Base-by-base conservation (phyloP, 2,797 vertebrate species). In the Sebastes cheni region DNA sequence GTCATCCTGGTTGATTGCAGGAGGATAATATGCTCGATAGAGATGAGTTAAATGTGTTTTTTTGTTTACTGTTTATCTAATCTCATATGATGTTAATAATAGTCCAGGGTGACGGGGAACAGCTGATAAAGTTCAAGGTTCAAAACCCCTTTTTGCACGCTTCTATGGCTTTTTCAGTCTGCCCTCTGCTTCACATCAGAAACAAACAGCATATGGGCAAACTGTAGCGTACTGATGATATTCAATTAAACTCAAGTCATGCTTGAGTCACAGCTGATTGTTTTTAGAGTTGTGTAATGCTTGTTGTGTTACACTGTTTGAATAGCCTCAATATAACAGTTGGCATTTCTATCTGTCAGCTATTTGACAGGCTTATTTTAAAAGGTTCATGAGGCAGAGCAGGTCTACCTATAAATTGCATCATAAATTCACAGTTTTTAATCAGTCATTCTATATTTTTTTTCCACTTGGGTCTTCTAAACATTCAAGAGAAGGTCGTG, bases 171-270 rank as follows among this genome's bases (percentile, higher is more conserved):
- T 83, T 81, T 82, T 36, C 46, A 50, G 29, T 74, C 20, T 18
- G 6, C 72, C 70, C 60, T 67, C 46, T 66, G 60, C 56, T 86
- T 73, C 32, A 79, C 64, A 68, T 81, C 22, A 72, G 32, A 82
- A 84, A 72, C 77, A 86, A 79, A 79, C 29, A 75, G 13, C 64
- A 75, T 69, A 84, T 50, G 50, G 60, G 58, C 46, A 66, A 77
- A 71, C 54, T 67, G 54, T 27, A 30, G 69, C 42, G 36, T 60
- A 72, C 67, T 65, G 64, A 84, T 72, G 23, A 70, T 80, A 79
- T 85, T 83, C 25, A 67, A 50, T 83, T 67, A 84, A 77, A 74
- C 20, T 6, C 32, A 72, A 80, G 65, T 84, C 80, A 84, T 79
- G 81, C 78, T 76, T 82, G 61, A 73, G 61, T 72, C 74, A 75